Conservation (phyloP, 1,140 invertebrate species). For the Drosophila truncata region DNA sequence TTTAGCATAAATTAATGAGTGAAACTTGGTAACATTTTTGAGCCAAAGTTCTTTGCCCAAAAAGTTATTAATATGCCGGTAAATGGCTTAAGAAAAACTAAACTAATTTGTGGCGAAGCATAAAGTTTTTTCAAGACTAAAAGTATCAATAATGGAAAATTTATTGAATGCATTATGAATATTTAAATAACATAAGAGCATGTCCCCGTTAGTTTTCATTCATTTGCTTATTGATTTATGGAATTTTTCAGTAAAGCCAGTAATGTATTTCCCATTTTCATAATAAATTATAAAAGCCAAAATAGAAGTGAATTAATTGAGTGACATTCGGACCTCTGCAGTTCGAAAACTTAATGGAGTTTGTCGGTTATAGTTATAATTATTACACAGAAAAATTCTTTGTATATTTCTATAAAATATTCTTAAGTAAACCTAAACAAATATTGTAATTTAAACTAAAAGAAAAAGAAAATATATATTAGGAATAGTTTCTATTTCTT, state of each 20-base stretch:
- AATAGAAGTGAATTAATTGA: constrained; percentile 1
- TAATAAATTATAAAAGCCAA: background rate
- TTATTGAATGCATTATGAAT: background rate
- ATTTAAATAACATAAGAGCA: background rate
- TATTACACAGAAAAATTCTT: background rate
- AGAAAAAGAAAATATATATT: background rate
- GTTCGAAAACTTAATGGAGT: constrained; percentile 8
- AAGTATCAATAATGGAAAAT: too few relatives aligned
- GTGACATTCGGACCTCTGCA: background rate
- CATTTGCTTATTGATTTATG: background rate
- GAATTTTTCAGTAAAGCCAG: background rate
- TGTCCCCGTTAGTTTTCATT: background rate
- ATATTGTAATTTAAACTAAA: background rate
- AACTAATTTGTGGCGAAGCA: background rate
- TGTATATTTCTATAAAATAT: background rate
- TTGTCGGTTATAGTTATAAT: constrained; percentile 24
- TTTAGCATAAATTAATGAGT: constrained; percentile 36
- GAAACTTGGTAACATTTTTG: constrained; percentile 26
- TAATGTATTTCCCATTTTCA: constrained; percentile 1
- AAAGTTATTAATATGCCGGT: constrained; percentile 1
- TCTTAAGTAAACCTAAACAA: too few relatives aligned
- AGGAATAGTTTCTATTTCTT: background rate
- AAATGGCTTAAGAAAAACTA: background rate
- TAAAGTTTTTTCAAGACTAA: background rate
- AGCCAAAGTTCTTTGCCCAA: background rate